These are phyloP conservation scores for Callopanchax toddi DNA, from an alignment of 2,113 vertebrate species.

Conservation along the genomic window DNA sequence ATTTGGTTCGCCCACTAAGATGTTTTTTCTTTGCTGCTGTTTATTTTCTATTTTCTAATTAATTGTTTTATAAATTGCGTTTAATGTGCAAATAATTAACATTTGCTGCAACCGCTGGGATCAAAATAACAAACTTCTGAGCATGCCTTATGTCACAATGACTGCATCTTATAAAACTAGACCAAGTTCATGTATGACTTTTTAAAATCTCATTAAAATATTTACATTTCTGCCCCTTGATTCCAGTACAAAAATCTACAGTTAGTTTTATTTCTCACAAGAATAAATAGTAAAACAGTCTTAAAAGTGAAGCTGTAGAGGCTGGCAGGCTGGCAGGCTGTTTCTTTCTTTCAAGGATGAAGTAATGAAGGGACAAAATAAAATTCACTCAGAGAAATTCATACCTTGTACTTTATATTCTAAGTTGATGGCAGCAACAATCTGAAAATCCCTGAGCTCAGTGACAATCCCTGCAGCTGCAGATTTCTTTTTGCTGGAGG, in stretches of 20 bases:
- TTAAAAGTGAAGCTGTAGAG: no score
- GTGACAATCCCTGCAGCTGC: neutral
- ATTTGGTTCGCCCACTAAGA: neutral
- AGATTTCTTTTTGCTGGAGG: neutral
- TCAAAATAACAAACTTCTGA: neutral
- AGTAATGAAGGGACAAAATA: neutral
- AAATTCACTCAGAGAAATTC: conserved; percentile 1
- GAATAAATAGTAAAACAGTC: no score
- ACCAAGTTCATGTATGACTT: no score
- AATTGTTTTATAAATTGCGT: neutral
- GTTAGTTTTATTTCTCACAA: no score
- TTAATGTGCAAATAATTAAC: neutral
- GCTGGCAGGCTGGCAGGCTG: neutral
- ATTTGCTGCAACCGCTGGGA: no score
- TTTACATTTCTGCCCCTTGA: no score
- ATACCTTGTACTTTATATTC: neutral
- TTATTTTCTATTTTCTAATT: neutral
- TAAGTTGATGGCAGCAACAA: no score
- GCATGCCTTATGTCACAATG: neutral
- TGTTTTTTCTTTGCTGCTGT: neutral
- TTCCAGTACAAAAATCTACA: no score
- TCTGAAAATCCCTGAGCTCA: conserved; percentile 2
- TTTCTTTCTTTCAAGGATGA: conserved; percentile 6
- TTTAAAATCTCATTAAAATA: no score
- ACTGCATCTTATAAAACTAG: neutral